Base-by-base conservation (phyloP, 2,888 invertebrate species). In the Meganola albula region DNA sequence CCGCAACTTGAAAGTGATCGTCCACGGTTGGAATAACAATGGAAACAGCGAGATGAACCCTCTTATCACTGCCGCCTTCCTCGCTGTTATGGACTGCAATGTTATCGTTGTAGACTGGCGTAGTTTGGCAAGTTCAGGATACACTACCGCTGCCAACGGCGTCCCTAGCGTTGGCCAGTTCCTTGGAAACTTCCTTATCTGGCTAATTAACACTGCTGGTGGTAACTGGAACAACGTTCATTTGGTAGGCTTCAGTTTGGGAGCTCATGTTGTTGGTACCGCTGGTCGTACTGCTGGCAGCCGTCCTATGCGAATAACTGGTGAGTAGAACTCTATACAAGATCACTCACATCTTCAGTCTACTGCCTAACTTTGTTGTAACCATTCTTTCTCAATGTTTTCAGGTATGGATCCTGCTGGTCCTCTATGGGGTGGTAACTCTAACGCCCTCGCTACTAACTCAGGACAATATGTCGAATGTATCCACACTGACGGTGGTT, bases 351-450 rank as follows among this genome's bases (percentile, higher is more conserved):
- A n/a, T n/a, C n/a, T n/a, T n/a, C n/a, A n/a, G n/a, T n/a, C n/a
- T n/a, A n/a, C n/a, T n/a, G n/a, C n/a, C n/a, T n/a, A n/a, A n/a
- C n/a, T n/a, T n/a, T n/a, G n/a, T n/a, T n/a, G n/a, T n/a, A n/a
- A n/a, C n/a, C n/a, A n/a, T n/a, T n/a, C n/a, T n/a, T n/a, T n/a
- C n/a, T n/a, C n/a, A n/a, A n/a, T n/a, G n/a, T n/a, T 14, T 20
- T 12, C 20, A 79, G 82, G 77, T 32, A 42, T 80, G 32, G 83
- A 80, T 40, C 79, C 80, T 1, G 79, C 83, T 12, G 71, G 74
- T 2, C 80, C 80, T 4, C 13, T 27, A 3, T 83, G 76, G 75
- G 54, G 59, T 7, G 45, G 53, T n/a, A 75, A 68, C 40, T 31
- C 42, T 1, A 51, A 64, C 9, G 71, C 78, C 2, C 40, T 84